Base-by-base conservation (phyloP, 2,797 vertebrate species). In the Percopsis omiscomaycus region DNA sequence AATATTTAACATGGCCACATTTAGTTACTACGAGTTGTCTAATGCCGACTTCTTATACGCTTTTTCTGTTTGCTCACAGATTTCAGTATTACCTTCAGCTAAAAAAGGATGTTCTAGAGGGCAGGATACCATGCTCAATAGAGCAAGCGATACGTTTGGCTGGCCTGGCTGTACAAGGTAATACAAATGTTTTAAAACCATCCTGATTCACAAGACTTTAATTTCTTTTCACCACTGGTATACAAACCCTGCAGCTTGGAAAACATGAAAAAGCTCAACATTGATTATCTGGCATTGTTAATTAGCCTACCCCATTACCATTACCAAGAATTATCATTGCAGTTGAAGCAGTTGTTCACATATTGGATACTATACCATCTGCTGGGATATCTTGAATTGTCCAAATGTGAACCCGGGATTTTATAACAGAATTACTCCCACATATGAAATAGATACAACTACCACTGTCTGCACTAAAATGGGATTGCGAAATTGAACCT, bases 11-110 rank as follows among this genome's bases (percentile, higher is more conserved):
- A 6, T 42, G 8, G 37, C 6, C 11, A 12, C 12, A 45, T 74
- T 76, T 28, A 12, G 12, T 49, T 47, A 4, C 29, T 32, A 50
- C 2, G 9, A 50, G 29, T 48, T 29, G 5, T 59, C 16, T 42
- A 0, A 55, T 48, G 3, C 14, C 22, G 2, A 10, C 37, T 64
- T 10, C 49, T 12, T 44, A 74, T 48, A n/a, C 56, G 13, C 37
- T 28, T 5, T 6, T 54, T 48, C 37, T 68, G 29, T 55, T 68
- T 69, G 73, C 62, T 49, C 64, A 55, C 89, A 99, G 97, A 89
- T 99, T 98, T 92, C 98, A 99, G 94, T 99, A 99, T 96, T 99
- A 99, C 79, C 91, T 99, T 37, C 97, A 99, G 68, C 78, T 99
- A 82, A 99, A 98, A 91, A 99, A 99, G 86, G 97, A 99, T 81